Conservation (phyloP, 2,888 invertebrate genomes). For the Diarsia brunnea region DNA sequence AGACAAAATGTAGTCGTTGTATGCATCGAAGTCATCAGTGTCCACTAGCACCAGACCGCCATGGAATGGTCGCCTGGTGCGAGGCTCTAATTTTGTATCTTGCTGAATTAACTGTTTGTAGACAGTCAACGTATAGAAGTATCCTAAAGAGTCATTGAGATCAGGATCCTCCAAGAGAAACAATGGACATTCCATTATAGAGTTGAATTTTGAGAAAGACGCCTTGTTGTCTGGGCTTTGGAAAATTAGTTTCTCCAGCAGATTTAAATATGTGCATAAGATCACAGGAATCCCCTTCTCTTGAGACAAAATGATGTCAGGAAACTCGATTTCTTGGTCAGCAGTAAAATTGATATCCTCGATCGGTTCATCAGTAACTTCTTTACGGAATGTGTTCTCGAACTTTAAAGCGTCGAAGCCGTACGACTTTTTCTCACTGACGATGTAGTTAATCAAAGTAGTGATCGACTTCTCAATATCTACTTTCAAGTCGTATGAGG, state of each 20-base stretch:
- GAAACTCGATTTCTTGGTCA: slow-evolving; percentile 75
- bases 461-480: slow-evolving; percentile 73
- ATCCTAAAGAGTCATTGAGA: slow-evolving; percentile 74
- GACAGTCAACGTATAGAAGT: slow-evolving; percentile 75
- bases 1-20: slow-evolving; percentile 77
- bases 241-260: slow-evolving; percentile 71
- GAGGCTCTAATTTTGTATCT: slow-evolving; percentile 70
- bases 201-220: slow-evolving; percentile 68
- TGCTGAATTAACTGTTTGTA: slow-evolving; percentile 72
- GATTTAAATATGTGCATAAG: slow-evolving; percentile 67
- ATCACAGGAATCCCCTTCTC: slow-evolving; percentile 77
- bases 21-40: slow-evolving; percentile 72
- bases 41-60: slow-evolving; percentile 75
- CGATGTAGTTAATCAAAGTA: slow-evolving; percentile 76
- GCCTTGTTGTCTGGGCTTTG: not conserved
- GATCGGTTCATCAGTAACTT: slow-evolving; percentile 66
- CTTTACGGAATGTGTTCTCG: slow-evolving; percentile 58
- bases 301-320: slow-evolving; percentile 74
- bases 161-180: slow-evolving; percentile 72
- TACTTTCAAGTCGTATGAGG: slow-evolving; percentile 51
- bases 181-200: slow-evolving; percentile 73
- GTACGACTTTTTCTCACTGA: slow-evolving; percentile 72
- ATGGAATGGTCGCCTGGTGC: slow-evolving; percentile 71
- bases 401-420: slow-evolving; percentile 74
- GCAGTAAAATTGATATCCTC: slow-evolving; percentile 67